Evolutionary conservation across 2,113 vertebrate species (phyloP), one percentile per base, ranked within the genome.

Genomic region (Pionites leucogaster): DNA sequence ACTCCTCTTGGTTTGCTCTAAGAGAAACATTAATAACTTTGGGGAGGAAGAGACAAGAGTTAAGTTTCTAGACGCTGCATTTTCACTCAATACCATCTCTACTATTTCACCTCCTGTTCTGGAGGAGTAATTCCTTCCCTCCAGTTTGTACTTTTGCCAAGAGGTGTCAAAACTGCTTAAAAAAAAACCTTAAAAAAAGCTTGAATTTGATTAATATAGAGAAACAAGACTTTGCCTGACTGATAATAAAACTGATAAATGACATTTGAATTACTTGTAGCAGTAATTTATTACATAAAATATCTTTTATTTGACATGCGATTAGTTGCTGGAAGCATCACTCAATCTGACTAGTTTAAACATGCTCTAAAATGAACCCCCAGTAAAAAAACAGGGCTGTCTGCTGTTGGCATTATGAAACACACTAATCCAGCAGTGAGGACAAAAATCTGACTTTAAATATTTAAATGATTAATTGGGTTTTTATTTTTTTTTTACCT

Each of bases 191-290:
- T 95, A 79, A 96, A 97, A 96, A 97, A 97, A 94, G 74, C 97
- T 98, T 97, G 98, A 98, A 98, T 98, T 98, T 98, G 98, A 98
- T 98, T 98, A 98, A 98, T 98, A 98, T 97, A 98, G 98, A 98
- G 98, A 98, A 98, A 98, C 98, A 98, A 98, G 98, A 98, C 98
- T 98, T 98, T 98, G 98, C 97, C 97, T 98, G 98, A 98, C 97
- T 98, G 98, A 98, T 98, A 98, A 98, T 98, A 98, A 98, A 98
- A 98, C 98, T 98, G 98, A 98, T 98, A 98, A 98, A 98, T 98
- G 98, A 98, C 98, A 98, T 98, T 97, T 98, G 98, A 98, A 98
- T 98, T 98, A 98, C 98, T 98, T 98, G 98, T 98, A 97, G 98
- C 97, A 92, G 98, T 98, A 98, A 99, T 98, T 99, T 98, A 98